phyloP scores from a whole-genome alignment of 2,888 invertebrate genomes.

The Philonicus albiceps region DNA sequence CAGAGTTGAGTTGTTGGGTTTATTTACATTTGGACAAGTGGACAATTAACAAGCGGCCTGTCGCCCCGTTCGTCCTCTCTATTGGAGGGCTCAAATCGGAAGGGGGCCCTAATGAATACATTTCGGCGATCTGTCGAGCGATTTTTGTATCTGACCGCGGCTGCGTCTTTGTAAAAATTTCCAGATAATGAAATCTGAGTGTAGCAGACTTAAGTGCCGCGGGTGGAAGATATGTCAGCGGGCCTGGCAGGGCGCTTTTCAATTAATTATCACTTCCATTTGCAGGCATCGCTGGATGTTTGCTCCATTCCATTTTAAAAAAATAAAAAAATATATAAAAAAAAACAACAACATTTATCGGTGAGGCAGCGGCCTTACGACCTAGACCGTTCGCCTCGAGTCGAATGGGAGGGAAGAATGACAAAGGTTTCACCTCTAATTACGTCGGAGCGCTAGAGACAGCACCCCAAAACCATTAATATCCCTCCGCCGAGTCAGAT shows the following conservation, averaged over 20 bases:
- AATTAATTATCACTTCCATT: neutral
- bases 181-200: neutral
- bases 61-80: neutral
- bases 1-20: neutral
- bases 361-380: neutral
- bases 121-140: neutral
- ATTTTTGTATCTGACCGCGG: neutral
- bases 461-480: neutral
- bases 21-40: constrained; percentile 18
- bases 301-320: neutral
- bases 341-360: neutral
- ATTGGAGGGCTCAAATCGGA: neutral
- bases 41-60: constrained; percentile 16
- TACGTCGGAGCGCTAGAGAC: neutral
- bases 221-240: neutral
- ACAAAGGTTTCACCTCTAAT: neutral
- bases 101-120: neutral
- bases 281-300: neutral
- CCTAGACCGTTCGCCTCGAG: neutral
- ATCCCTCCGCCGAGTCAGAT: neutral
- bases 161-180: neutral
- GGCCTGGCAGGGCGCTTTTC: neutral
- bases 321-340: neutral
- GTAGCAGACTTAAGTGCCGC: neutral
- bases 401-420: neutral